Evolutionary conservation across 2,797 vertebrate species (phyloP), one percentile per base, ranked within the genome.

Genomic region (Distichodus sexfasciatus): DNA sequence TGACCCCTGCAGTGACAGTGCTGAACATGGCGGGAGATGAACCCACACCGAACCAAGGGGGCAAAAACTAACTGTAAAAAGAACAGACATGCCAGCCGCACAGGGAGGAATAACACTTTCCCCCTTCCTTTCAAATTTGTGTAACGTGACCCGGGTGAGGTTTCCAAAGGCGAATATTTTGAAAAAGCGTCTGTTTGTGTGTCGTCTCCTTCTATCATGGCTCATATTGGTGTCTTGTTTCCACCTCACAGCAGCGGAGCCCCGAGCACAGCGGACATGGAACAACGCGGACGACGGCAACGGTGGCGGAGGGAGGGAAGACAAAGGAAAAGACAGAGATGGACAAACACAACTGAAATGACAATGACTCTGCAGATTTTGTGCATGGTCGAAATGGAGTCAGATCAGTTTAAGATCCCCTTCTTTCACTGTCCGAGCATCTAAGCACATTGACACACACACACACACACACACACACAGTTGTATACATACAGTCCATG

Each of bases 331-430:
- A 85, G 79, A 88, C 87, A 86, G 84, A 87, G 81, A 69, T 75
- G 69, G 84, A 87, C 63, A 81, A 86, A 83, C 58, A 70, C 80
- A 73, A 91, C 85, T 90, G 83, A 91, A 83, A 50, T n/a, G 81
- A 81, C 79, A 63, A 17, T 65, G 74, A 81, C 82, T 79, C 75
- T 77, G 75, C 84, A 83, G 83, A 86, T 78, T 78, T 80, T 79
- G 80, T 81, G 84, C 79, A 69, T 87, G 36, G 82, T 85, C 84
- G 79, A 81, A 68, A 84, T 84, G 87, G 88, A 85, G 82, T 82
- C 88, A 89, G 84, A 91, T 86, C 89, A 88, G 69, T 78, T 74
- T 66, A 69, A 66, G 38, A 54, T 88, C 90, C 77, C 74, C 85
- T 67, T 54, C 58, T 61, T 51, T 83, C 80, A 77, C 31, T 82